phyloP scores from a whole-genome alignment of 1,140 invertebrate genomes.

The Holotrichia oblita region DNA sequence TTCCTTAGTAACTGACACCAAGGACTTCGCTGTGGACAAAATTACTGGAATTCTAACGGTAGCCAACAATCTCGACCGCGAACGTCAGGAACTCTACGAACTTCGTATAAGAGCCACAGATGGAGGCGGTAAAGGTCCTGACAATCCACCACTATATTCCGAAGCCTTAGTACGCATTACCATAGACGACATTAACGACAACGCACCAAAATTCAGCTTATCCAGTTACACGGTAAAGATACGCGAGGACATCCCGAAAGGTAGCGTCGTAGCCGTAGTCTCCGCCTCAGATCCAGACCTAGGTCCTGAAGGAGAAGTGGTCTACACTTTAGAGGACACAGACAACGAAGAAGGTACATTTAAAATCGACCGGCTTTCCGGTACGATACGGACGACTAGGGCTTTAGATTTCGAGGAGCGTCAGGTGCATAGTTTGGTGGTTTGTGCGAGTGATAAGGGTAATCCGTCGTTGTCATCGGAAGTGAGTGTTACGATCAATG shows the following conservation, averaged over 20 bases:
- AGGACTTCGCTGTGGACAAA: slow-evolving; percentile 85
- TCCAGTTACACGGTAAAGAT: slow-evolving; percentile 82
- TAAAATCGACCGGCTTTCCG: slow-evolving; percentile 82
- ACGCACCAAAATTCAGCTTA: slow-evolving; percentile 82
- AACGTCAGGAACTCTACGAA: slow-evolving; percentile 84
- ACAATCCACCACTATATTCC: slow-evolving; percentile 69
- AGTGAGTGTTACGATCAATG: slow-evolving; percentile 82
- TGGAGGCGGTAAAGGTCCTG: slow-evolving; percentile 63
- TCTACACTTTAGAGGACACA: slow-evolving; percentile 78
- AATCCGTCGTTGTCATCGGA: slow-evolving; percentile 77
- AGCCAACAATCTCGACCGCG: slow-evolving; percentile 81
- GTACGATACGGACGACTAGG: slow-evolving; percentile 80
- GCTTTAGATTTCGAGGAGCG: slow-evolving; percentile 87
- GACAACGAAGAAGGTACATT: slow-evolving; percentile 69
- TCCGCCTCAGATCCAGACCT: slow-evolving; percentile 89
- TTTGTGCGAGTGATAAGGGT: slow-evolving; percentile 83
- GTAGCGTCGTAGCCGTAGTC: slow-evolving; percentile 84
- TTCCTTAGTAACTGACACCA: slow-evolving; percentile 79
- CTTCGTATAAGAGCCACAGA: slow-evolving; percentile 85
- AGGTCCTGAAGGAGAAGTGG: slow-evolving; percentile 78
- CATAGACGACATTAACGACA: slow-evolving; percentile 93
- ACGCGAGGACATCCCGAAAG: slow-evolving; percentile 89
- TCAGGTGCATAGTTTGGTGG: slow-evolving; percentile 85
- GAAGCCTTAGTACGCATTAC: slow-evolving; percentile 82
- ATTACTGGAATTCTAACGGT: slow-evolving; percentile 81